A percentile compares a stretch with the other conserved stretches of the same genome.
These are phyloP conservation scores for Rutilus rutilus DNA, from an alignment of 2,113 vertebrate species.

Conservation along the genomic window DNA sequence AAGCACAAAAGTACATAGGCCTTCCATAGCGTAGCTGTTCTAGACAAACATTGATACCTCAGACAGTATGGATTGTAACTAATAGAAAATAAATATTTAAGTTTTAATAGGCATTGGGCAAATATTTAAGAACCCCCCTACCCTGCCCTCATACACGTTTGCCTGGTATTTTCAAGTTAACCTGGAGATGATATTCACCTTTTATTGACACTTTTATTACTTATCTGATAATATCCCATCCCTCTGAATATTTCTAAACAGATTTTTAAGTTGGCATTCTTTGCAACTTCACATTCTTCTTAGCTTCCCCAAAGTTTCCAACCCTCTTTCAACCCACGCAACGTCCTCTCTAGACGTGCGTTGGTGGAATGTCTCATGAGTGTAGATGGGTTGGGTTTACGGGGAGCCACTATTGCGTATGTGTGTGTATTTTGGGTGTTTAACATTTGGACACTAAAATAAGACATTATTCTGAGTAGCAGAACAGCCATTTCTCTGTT, in stretches of 20 bases:
- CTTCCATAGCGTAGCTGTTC: background rate
- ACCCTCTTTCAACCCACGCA: conserved; percentile 38
- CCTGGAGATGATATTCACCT: background rate
- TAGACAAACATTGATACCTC: background rate
- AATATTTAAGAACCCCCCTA: background rate
- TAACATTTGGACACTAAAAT: conserved; percentile 55
- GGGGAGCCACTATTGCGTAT: background rate
- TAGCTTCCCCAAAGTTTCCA: conserved; percentile 15
- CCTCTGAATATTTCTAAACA: background rate
- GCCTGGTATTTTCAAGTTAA: background rate
- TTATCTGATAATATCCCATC: background rate
- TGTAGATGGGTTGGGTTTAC: background rate
- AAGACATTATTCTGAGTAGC: conserved; percentile 71
- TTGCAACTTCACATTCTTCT: conserved; percentile 16
- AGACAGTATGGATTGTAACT: background rate
- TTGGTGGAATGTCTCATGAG: conserved; percentile 44
- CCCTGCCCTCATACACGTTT: background rate
- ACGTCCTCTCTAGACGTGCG: conserved; percentile 44
- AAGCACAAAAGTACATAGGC: background rate
- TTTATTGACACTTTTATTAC: background rate
- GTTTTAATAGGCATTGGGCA: background rate
- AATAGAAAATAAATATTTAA: background rate
- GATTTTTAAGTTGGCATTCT: background rate
- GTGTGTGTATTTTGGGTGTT: conserved; percentile 56
- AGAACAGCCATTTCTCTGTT: conserved; percentile 56